Evolutionary conservation across 2,888 invertebrate species (phyloP).

Genomic region (Leucophenga maculata): DNA sequence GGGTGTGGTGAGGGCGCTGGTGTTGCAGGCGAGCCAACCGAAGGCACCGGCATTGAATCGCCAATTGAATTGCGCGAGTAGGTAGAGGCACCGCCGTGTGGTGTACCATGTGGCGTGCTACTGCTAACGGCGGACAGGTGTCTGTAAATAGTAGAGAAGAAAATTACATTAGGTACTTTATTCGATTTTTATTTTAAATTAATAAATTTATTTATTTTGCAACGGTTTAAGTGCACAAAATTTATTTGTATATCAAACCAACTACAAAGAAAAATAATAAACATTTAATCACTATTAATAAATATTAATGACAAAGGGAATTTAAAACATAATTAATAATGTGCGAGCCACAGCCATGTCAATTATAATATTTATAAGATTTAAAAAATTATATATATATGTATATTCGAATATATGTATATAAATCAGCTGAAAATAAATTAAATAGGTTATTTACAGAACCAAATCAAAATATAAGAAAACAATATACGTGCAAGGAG

Average conservation of each 20-base stretch:
- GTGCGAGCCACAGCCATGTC: constrained; percentile 40
- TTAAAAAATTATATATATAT: not conserved
- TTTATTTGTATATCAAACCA: constrained; percentile 5
- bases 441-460: constrained; percentile 8
- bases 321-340: constrained; percentile 17
- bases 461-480: not conserved
- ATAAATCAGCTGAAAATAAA: constrained; percentile 1
- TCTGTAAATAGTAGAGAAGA: constrained; percentile 38
- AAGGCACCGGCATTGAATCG: constrained; percentile 71
- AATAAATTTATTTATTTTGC: not conserved
- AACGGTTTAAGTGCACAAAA: constrained; percentile 4
- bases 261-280: constrained; percentile 16
- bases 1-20: constrained; percentile 81
- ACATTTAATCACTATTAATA: not conserved
- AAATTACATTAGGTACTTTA: constrained; percentile 10
- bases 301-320: constrained; percentile 13
- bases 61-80: constrained; percentile 76
- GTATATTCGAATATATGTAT: too few relatives aligned
- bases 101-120: constrained; percentile 72
- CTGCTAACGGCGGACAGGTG: constrained; percentile 40
- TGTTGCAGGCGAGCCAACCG: constrained; percentile 79
- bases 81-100: constrained; percentile 79
- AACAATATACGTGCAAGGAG: constrained; percentile 7
- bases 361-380: constrained; percentile 1
- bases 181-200: not conserved